phyloP scores from a whole-genome alignment of 2,797 vertebrate species.

The Hyperoplus lanceolatus region DNA sequence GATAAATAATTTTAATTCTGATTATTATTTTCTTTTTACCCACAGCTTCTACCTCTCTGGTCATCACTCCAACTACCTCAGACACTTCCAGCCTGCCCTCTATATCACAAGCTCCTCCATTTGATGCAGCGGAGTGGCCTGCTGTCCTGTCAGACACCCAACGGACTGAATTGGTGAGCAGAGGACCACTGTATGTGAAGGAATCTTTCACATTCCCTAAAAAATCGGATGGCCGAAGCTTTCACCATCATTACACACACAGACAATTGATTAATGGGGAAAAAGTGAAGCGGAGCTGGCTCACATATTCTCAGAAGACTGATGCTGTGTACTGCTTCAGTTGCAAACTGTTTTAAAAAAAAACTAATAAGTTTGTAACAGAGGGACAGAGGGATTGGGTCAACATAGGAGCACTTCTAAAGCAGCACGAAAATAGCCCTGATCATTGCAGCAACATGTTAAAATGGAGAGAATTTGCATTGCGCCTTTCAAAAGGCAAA shows the following conservation, averaged over 20 bases:
- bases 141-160: background rate
- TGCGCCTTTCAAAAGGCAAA: constrained; percentile 21
- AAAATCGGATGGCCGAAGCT: background rate
- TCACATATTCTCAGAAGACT: background rate
- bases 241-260: background rate
- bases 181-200: background rate
- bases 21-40: too few relatives aligned
- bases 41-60: too few relatives aligned
- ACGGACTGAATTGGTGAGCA: background rate
- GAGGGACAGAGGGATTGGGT: background rate
- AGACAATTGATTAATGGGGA: background rate
- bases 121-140: background rate
- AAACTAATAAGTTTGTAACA: background rate
- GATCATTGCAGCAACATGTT: background rate
- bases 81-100: too few relatives aligned
- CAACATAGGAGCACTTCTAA: background rate
- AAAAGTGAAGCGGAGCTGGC: background rate
- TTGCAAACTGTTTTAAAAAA: background rate
- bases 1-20: too few relatives aligned
- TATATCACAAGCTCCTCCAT: background rate
- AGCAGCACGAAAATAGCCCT: background rate
- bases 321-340: background rate
- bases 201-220: background rate
- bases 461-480: background rate
- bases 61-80: too few relatives aligned